Base-by-base conservation (phyloP, 2,113 vertebrate species). In the Marcusenius ussheri region DNA sequence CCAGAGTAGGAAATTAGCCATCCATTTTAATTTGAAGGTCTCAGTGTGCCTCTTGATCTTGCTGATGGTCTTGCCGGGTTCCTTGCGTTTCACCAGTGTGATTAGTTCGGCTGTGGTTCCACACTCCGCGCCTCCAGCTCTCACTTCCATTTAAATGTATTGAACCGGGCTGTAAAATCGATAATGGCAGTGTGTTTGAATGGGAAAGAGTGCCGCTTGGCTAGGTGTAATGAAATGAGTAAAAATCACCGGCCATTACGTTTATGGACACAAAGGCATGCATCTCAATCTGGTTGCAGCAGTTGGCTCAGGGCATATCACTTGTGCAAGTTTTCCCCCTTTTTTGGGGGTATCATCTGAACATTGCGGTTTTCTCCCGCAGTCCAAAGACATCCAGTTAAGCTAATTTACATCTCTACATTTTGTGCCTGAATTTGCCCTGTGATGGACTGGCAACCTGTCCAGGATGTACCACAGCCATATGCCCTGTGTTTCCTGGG, bases 161-260 rank as follows among this genome's bases (percentile, higher is more conserved):
- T 83, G 66, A 89, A 35, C 74, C 45, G 2, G 35, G 80, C 77
- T 85, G 11, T 58, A 56, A 58, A 89, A 85, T 89, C 89, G 39
- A 89, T 89, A 84, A 27, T 35, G 77, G 77, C 39, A 45, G 11
- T 62, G 89, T 53, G 80, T 39, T 51, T 85, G 80, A 56, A 53
- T 58, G 62, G 39, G 51, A 84, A 46, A 6, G 24, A 46, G 10
- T 35, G 56, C 9, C 80, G 24, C 51, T 46, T 89, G 51, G 89
- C 42, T 46, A 62, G n/a, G 56, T 89, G 51, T 27, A 89, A 89
- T 62, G 21, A 45, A 58, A 84, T 84, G 49, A 62, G 47, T 8
- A 66, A 88, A 47, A 70, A 49, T 45, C 39, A 83, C 66, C 80
- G 17, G 31, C 74, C 46, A 47, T 58, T 85, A 15, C 0, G 7